Base-by-base conservation (phyloP, 92 coral and sea anemone genomes). In the Palythoa grandis region DNA sequence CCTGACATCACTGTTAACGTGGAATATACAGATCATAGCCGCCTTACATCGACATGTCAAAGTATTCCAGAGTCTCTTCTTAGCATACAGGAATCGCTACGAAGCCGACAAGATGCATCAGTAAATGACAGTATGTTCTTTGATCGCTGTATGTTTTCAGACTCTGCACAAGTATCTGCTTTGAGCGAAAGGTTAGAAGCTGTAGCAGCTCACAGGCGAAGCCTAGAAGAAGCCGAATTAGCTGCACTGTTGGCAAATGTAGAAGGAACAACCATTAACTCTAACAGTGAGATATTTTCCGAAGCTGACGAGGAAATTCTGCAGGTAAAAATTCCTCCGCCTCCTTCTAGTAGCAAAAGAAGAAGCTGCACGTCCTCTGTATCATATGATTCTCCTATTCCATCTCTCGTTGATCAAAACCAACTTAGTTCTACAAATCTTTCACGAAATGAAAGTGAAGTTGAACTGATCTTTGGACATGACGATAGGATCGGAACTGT, bases 101-200 rank as follows among this genome's bases (percentile, higher is more conserved):
- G 85, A 80, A 80, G 85, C 47, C 74, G 39, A 7, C 85, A 80
- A 43, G 85, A 80, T 24, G 22, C 70, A 22, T 80, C 85, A 0
- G 37, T 80, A 47, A 70, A 52, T 29, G 50, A 73, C 19, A 37
- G 61, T 35, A 80, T 22, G 85, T 19, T 80, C 85, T 48, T 80
- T 23, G 74, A 80, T 47, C 85, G 50, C 47, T 80, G 85, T 43
- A 80, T 80, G 85, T 80, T 80, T 48, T 63, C 85, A 3, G 85
- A 80, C 29, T 66, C 85, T 66, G 85, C 63, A 47, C 75, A 80
- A 66, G 85, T 80, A 25, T 80, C 85, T 10, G 85, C 63, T 23
- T 80, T 93, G 53, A 93, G 87, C 58, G 94, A 93, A 79, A 82
- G 97, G 73, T 86, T 93, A 60, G 90, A 93, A 73, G 93, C 89